Base-by-base conservation (phyloP, 1,140 invertebrate species). In the Diploscapter pachys region DNA sequence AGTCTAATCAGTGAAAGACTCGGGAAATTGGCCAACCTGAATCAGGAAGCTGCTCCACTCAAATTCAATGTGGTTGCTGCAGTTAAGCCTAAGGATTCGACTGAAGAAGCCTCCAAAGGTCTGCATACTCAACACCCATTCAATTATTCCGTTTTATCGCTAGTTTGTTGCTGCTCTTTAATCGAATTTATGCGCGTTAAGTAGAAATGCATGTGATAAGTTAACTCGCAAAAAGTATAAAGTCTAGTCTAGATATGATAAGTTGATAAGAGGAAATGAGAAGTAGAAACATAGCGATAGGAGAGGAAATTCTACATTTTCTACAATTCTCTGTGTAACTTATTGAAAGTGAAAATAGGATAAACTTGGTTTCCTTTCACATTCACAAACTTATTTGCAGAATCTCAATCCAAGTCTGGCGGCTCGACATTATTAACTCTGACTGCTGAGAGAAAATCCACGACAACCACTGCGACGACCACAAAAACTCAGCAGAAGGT, bases 391-490 rank as follows among this genome's bases (percentile, higher is more conserved):
- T 31, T 31, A 31, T 31, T 31, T 31, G 31, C 31, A 31, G 31
- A 31, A 31, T 31, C 31, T 31, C 31, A 31, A 31, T 31, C 31
- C 31, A 31, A 31, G 31, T 31, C 31, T 31, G 31, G 31, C 31
- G 31, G 59, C 8, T 2, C 66, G 55, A 53, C 50, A 62, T 51
- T 66, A 51, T 69, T 74, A 5, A 64, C 53, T 56, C 68, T 74
- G 65, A 68, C 57, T 49, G 53, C 73, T 57, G 73, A 74, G 59
- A 74, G 70, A 57, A 51, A 59, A 51, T 57, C 73, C 4, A 74
- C 73, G n/a, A 74, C 73, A 57, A 74, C 73, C 50, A 64, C 64
- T 61, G 57, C 64, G 51, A 74, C 73, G 31, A 74, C 73, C 53
- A 74, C 73, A 52, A 74, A 67, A 54, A 67, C 70, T 56, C 68